These are phyloP conservation scores for Nemurella pictetii DNA, from an alignment of 2,888 invertebrate species.

Conservation along the genomic window DNA sequence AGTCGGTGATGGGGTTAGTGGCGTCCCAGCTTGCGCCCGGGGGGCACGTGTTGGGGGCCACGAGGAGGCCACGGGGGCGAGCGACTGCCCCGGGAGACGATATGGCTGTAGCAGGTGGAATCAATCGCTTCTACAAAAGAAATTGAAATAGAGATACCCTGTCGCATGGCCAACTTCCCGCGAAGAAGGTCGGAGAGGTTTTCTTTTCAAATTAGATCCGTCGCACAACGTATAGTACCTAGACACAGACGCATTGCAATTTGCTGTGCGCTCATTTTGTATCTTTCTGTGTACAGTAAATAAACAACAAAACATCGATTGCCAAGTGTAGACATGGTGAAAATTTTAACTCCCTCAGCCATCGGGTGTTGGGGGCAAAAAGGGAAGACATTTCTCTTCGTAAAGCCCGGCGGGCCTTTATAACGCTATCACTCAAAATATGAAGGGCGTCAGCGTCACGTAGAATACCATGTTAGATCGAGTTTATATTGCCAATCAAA, in stretches of 20 bases:
- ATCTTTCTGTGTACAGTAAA: no score
- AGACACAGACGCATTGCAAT: neutral
- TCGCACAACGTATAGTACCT: neutral
- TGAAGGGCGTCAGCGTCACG: neutral
- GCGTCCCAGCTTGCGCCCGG: neutral
- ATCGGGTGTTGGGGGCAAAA: no score
- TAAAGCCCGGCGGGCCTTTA: neutral
- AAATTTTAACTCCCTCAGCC: no score
- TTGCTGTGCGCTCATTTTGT: neutral
- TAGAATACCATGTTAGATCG: neutral
- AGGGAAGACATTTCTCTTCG: neutral
- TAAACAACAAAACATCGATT: neutral
- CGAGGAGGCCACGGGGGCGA: neutral
- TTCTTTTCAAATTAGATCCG: neutral
- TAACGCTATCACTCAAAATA: neutral
- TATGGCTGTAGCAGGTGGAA: slow-evolving; percentile 14
- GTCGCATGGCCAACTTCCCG: neutral
- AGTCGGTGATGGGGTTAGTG: neutral
- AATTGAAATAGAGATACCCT: slow-evolving; percentile 1
- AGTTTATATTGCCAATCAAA: neutral
- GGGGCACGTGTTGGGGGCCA: no score
- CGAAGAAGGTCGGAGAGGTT: neutral
- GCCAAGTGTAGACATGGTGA: neutral
- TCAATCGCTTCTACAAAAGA: slow-evolving; percentile 14
- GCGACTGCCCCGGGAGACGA: neutral